Evolutionary conservation across 1,140 invertebrate genomes (phyloP).

Genomic region (Scaptomyza pallida): DNA sequence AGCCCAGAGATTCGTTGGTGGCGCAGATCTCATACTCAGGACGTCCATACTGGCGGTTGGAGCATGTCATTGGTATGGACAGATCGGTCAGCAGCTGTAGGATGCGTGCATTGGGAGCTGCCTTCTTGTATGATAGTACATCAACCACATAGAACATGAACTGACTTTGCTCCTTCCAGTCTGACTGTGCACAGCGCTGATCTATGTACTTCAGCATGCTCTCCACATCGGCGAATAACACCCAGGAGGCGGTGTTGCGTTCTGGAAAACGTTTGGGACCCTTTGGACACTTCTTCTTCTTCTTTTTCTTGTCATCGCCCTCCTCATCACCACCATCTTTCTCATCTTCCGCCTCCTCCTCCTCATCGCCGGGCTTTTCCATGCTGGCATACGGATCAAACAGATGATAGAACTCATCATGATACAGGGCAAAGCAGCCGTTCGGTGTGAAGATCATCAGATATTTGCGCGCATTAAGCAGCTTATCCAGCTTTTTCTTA

Average conservation of each 20-base stretch:
- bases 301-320: slow-evolving; percentile 42
- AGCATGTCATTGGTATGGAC: slow-evolving; percentile 69
- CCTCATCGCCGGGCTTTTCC: slow-evolving; percentile 50
- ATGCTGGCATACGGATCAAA: slow-evolving; percentile 86
- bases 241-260: slow-evolving; percentile 78
- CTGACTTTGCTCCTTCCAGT: slow-evolving; percentile 62
- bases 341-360: slow-evolving; percentile 42
- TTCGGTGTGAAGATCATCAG: slow-evolving; percentile 85
- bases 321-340: neutral
- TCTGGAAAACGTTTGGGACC: slow-evolving; percentile 64
- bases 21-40: slow-evolving; percentile 75
- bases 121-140: slow-evolving; percentile 71
- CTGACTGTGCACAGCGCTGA: slow-evolving; percentile 35
- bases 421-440: slow-evolving; percentile 85
- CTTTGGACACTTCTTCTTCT: slow-evolving; percentile 55
- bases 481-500: slow-evolving; percentile 57
- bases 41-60: slow-evolving; percentile 55
- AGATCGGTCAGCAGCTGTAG: slow-evolving; percentile 74
- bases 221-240: slow-evolving; percentile 71
- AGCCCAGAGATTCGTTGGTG: slow-evolving; percentile 85
- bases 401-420: slow-evolving; percentile 85
- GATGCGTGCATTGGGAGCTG: slow-evolving; percentile 65
- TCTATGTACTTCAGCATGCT: slow-evolving; percentile 65
- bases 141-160: slow-evolving; percentile 75
- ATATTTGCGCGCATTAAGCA: slow-evolving; percentile 81